Percentiles rank a stretch among this genome's conserved stretches.
Conservation (phyloP, 1,140 invertebrate genomes). For the Matsumurasca onukii region DNA sequence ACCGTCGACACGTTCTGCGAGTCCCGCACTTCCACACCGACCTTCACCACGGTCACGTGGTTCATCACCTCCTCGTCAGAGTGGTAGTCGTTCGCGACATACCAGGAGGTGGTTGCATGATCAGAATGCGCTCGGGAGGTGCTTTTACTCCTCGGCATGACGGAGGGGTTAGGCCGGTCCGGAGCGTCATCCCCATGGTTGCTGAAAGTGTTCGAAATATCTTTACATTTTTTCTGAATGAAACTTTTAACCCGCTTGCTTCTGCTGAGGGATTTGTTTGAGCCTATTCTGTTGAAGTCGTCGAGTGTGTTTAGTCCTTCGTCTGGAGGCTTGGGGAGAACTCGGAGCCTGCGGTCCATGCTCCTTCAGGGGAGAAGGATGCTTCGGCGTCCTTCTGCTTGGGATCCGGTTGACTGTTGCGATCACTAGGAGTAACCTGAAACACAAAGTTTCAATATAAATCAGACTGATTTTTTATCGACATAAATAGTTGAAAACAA, state of each 20-base stretch:
- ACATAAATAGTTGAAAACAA: too few relatives aligned
- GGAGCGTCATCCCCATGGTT: not conserved
- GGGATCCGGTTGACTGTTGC: constrained; percentile 6
- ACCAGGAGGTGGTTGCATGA: constrained; percentile 47
- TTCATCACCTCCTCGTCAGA: constrained; percentile 29
- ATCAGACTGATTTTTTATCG: too few relatives aligned
- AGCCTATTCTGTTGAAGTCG: constrained; percentile 25
- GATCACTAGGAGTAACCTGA: constrained; percentile 12
- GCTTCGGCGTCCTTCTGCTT: not conserved
- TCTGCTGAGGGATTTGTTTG: constrained; percentile 44
- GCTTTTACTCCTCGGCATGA: constrained; percentile 44
- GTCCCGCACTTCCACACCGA: constrained; percentile 30
- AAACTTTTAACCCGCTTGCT: constrained; percentile 52
- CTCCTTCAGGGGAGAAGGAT: constrained; percentile 9
- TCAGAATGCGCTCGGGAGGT: constrained; percentile 37
- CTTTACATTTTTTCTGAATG: constrained; percentile 52
- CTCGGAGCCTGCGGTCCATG: constrained; percentile 10
- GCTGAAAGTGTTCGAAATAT: constrained; percentile 41
- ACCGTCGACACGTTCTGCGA: constrained; percentile 7
- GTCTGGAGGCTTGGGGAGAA: constrained; percentile 1
- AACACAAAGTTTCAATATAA: not conserved
- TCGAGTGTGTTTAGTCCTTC: constrained; percentile 13
- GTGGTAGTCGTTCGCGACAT: constrained; percentile 44
- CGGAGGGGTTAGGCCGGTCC: constrained; percentile 46
- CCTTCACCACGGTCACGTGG: constrained; percentile 21